Base-by-base conservation (phyloP, 2,113 vertebrate genomes). In the Oriolus oriolus region DNA sequence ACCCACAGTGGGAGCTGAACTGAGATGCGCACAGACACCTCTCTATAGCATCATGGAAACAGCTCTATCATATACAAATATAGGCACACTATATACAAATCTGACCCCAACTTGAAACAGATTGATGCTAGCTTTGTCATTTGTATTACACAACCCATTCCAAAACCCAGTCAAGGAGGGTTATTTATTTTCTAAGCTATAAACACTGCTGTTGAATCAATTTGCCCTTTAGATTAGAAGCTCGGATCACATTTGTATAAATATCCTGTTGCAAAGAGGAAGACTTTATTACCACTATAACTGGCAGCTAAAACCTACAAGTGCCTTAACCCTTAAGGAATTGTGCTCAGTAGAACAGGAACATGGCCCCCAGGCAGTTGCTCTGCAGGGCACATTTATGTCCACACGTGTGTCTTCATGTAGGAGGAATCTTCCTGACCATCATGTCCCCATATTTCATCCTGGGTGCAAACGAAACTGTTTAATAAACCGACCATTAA, bases 121-220 rank as follows among this genome's bases (percentile, higher is more conserved):
- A 95, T 65, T 96, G 95, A 96, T 93, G 92, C 90, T 93, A 71
- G 49, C 85, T 94, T 96, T 96, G 95, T 84, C 92, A 94, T 96
- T 68, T 95, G 90, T 50, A 66, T 97, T 96, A 93, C 89, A 95
- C 90, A 95, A 93, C 73, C 92, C 88, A 39, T 81, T 90, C 74
- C 91, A 95, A 96, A 96, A 79, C 52, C 74, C 79, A 88, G 90
- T 66, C 0, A 37, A 93, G 85, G 76, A 92, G 24, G 0, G 61
- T 95, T 97, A 96, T 96, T 95, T 97, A 94, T 97, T 96, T 96
- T 94, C 60, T 76, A 89, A 92, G 64, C 91, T 95, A 97, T 97
- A 97, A 96, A 96, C 92, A 96, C 86, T 93, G 88, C 74, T 6
- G 54, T 84, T 91, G 96, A 96, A 96, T 92, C 89, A 96, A 95